A percentile compares a stretch with the other conserved stretches of the same genome.
phyloP scores from a whole-genome alignment of 2,888 invertebrate species.

The Byasa hedistus region DNA sequence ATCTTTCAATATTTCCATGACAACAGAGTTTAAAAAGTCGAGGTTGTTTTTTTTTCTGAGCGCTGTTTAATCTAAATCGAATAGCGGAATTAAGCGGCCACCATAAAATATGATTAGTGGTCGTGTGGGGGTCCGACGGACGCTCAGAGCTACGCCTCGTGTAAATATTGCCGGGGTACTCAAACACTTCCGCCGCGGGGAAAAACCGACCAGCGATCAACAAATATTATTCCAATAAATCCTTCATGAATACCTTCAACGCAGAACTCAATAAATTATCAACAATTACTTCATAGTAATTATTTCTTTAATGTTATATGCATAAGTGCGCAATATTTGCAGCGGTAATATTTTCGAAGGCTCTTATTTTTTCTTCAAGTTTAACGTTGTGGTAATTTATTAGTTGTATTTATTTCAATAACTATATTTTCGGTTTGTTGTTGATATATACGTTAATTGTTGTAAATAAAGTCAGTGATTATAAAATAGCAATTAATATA shows the following conservation, averaged over 20 bases:
- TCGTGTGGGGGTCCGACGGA: conserved; percentile 49
- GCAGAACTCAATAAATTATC: neutral
- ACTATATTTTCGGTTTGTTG: too few species aligned
- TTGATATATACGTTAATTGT: too few species aligned
- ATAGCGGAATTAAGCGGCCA: conserved; percentile 54
- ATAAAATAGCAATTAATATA: too few species aligned
- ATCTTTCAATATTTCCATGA: conserved; percentile 26
- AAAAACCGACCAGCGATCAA: conserved; percentile 46
- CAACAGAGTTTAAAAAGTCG: conserved; percentile 37
- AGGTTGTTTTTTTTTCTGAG: conserved; percentile 38
- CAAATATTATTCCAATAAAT: conserved; percentile 56
- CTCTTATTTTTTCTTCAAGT: too few species aligned
- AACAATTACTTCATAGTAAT: too few species aligned
- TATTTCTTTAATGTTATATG: too few species aligned
- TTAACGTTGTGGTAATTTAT: too few species aligned
- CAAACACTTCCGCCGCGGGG: conserved; percentile 49
- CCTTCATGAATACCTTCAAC: conserved; percentile 40
- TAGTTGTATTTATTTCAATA: too few species aligned
- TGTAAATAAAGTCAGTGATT: too few species aligned
- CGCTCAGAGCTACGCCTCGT: conserved; percentile 51
- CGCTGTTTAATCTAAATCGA: conserved; percentile 66
- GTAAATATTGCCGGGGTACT: conserved; percentile 59
- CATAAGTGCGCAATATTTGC: too few species aligned
- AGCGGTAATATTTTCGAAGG: too few species aligned
- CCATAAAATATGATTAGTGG: conserved; percentile 77